Evolutionary conservation across 37 sponge, comb jelly and placozoan genomes (phyloP).

Genomic region (Aplysina aerophoba): DNA sequence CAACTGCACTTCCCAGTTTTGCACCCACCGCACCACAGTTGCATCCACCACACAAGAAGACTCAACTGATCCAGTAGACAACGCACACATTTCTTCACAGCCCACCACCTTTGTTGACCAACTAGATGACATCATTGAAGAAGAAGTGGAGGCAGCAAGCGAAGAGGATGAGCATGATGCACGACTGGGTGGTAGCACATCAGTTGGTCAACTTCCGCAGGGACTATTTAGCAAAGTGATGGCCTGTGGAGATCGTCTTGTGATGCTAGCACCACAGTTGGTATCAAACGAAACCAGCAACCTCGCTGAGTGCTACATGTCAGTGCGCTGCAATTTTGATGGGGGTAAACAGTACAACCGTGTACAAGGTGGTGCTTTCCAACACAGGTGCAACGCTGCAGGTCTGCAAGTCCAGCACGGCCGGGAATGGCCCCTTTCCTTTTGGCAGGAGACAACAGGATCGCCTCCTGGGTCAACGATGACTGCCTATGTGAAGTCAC

Average conservation of each 20-base stretch:
- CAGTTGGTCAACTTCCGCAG: slow-evolving; percentile 14
- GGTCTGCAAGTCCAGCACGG: slow-evolving; percentile 37
- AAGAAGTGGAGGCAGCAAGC: not conserved
- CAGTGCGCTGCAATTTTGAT: slow-evolving; percentile 25
- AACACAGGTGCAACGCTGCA: slow-evolving; percentile 30
- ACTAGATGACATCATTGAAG: slow-evolving; percentile 6
- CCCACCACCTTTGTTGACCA: not conserved
- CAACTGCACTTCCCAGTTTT: slow-evolving; percentile 22
- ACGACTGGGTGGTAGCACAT: not conserved
- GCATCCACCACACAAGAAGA: not conserved
- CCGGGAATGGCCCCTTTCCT: slow-evolving; percentile 32
- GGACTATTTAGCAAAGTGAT: slow-evolving; percentile 18
- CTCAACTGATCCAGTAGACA: slow-evolving; percentile 1
- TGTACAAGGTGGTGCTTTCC: slow-evolving; percentile 24
- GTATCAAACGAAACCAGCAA: slow-evolving; percentile 42
- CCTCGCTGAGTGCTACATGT: slow-evolving; percentile 39
- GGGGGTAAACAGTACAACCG: slow-evolving; percentile 38
- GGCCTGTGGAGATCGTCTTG: slow-evolving; percentile 28
- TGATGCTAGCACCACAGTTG: slow-evolving; percentile 17
- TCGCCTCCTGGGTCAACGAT: not conserved
- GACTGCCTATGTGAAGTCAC: slow-evolving; percentile 22
- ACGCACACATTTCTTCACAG: not conserved
- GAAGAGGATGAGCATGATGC: slow-evolving; percentile 20
- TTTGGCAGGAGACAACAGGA: slow-evolving; percentile 25
- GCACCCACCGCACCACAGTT: slow-evolving; percentile 1